Base-by-base conservation (phyloP, 1,140 invertebrate species). In the Musca domestica region DNA sequence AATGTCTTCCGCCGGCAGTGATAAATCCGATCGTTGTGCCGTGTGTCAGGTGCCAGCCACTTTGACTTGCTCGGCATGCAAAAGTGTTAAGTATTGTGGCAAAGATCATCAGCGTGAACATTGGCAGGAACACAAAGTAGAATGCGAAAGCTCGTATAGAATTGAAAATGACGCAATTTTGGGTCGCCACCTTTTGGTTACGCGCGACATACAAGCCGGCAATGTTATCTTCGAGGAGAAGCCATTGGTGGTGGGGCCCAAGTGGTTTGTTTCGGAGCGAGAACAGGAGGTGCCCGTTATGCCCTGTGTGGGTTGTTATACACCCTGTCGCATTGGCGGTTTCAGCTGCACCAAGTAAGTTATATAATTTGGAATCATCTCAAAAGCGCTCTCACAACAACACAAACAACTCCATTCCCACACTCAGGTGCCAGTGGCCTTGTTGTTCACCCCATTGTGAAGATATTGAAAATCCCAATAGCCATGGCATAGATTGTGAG, bases 211-310 rank as follows among this genome's bases (percentile, higher is more conserved):
- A 6, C 75, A 81, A 6, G 83, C 87, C 1, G 91, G 88, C 0
- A 89, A 91, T 70, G 64, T 90, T 1, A 85, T 93, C 3, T 76
- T 93, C 4, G 81, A 84, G 0, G 91, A 93, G 75, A 67, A 82
- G 12, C 91, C 92, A 0, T 74, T 93, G n/a, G 85, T 91, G 19
- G 89, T 88, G 76, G 90, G 88, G 0, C 90, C 90, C 3, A 86
- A 88, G 46, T 82, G 83, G 51, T 86, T 86, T 72, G 73, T 80
- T 7, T 81, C 84, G 19, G 80, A 84, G 27, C 74, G 80, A 51
- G 77, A 81, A 4, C 75, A 75, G 63, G 52, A 66, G 5, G 61
- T 70, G 7, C 69, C 66, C 1, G 64, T 77, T 20, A 73, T 81
- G 30, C 73, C 83, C 1, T 89, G 88, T 70, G 86, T 88, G 0